Percentiles rank a stretch among this genome's conserved stretches.
These are phyloP conservation scores for Volucella inflata DNA, from an alignment of 2,888 invertebrate genomes.

Conservation along the genomic window DNA sequence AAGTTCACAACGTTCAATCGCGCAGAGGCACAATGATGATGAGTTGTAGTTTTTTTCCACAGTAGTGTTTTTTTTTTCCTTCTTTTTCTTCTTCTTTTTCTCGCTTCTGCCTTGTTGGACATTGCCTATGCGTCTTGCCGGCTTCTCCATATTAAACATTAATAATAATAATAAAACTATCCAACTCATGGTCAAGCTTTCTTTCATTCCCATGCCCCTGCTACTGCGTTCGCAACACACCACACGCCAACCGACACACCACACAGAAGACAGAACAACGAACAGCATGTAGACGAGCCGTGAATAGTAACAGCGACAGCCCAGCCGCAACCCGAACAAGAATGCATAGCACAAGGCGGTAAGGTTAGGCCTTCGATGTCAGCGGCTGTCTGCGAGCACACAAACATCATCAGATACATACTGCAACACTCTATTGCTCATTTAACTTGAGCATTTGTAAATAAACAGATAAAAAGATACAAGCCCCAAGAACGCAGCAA, in stretches of 20 bases:
- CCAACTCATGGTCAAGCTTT: constrained; percentile 71
- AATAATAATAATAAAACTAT: constrained; percentile 62
- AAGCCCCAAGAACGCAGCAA: constrained; percentile 30
- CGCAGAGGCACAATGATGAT: constrained; percentile 12
- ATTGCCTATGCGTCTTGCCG: constrained; percentile 64
- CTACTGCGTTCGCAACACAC: constrained; percentile 3
- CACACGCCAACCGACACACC: background rate
- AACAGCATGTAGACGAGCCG: constrained; percentile 39
- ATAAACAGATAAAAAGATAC: constrained; percentile 61
- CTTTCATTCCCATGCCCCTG: constrained; percentile 54
- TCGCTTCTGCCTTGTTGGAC: constrained; percentile 15
- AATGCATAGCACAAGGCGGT: constrained; percentile 21
- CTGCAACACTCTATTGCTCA: constrained; percentile 41
- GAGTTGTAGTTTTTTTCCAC: constrained; percentile 41
- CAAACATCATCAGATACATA: constrained; percentile 21
- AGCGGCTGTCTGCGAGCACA: constrained; percentile 33
- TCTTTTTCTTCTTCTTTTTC: constrained; percentile 7
- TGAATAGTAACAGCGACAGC: constrained; percentile 51
- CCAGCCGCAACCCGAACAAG: background rate
- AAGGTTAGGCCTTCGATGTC: constrained; percentile 10
- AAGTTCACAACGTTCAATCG: constrained; percentile 64
- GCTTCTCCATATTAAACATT: constrained; percentile 59
- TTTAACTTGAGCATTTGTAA: constrained; percentile 65
- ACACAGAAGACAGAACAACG: constrained; percentile 25
- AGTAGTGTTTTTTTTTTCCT: constrained; percentile 23